phyloP scores from a whole-genome alignment of 2,113 vertebrate species.

The Grammomys surdaster region DNA sequence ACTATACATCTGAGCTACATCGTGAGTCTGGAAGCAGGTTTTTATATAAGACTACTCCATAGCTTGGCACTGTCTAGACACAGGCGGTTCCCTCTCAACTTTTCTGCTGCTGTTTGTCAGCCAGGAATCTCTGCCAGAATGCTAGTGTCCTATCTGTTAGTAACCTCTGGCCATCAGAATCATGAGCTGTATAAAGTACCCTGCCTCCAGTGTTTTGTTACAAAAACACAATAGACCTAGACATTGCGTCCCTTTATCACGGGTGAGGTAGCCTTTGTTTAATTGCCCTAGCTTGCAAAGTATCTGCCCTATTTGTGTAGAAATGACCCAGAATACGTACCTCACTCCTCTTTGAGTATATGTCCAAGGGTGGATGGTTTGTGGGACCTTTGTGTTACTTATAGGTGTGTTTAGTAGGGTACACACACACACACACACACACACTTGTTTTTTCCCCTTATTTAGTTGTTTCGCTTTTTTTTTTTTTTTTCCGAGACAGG shows the following conservation, averaged over 20 bases:
- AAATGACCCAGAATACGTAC: not conserved
- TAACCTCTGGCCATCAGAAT: not conserved
- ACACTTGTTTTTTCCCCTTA: not conserved
- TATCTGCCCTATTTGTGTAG: not conserved
- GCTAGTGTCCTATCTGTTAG: not conserved
- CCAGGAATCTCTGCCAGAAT: not conserved
- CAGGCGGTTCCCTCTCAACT: not conserved
- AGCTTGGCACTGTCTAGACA: not conserved
- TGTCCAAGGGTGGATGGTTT: not conserved
- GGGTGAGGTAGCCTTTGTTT: conserved; percentile 14
- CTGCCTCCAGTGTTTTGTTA: not conserved
- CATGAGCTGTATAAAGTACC: not conserved
- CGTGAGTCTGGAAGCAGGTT: not conserved
- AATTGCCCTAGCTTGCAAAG: not conserved
- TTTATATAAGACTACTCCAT: not conserved
- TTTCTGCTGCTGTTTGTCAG: not conserved
- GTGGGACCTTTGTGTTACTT: not conserved
- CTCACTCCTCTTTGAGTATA: not conserved
- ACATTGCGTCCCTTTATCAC: not conserved
- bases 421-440: too few relatives aligned
- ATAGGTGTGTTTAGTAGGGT: not conserved
- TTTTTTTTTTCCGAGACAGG: not conserved
- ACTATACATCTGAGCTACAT: not conserved
- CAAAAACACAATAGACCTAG: not conserved
- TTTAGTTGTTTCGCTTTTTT: not conserved